These are phyloP conservation scores for Chondrosia reniformis DNA, from an alignment of 37 sponge, comb jelly and placozoan genomes.

Conservation along the genomic window DNA sequence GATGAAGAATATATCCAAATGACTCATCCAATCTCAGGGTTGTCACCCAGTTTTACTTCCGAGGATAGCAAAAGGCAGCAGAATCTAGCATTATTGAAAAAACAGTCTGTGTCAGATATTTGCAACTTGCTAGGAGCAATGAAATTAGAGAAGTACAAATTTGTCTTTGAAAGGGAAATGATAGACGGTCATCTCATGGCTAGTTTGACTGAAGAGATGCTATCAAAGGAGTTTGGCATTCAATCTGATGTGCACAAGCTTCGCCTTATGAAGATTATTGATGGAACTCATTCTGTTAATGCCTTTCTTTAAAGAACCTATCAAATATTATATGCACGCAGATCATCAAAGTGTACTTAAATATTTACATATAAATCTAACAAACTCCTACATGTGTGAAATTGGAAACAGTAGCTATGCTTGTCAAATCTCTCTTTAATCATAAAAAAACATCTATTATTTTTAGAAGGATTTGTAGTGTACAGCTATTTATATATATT, in stretches of 20 bases:
- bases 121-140: slow-evolving; percentile 34
- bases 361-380: too few relatives aligned
- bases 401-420: too few relatives aligned
- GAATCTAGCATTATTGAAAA: neutral
- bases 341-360: too few relatives aligned
- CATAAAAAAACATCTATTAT: too few relatives aligned
- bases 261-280: slow-evolving; percentile 45
- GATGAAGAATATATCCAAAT: neutral
- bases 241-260: slow-evolving; percentile 15
- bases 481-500: too few relatives aligned
- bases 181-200: slow-evolving; percentile 55
- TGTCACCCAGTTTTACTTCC: neutral
- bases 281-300: too few relatives aligned
- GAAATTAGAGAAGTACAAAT: slow-evolving; percentile 41
- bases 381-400: too few relatives aligned
- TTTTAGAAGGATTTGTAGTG: too few relatives aligned
- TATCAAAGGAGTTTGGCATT: slow-evolving; percentile 24
- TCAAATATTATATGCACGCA: too few relatives aligned
- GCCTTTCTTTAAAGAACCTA: too few relatives aligned
- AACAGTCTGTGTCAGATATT: neutral
- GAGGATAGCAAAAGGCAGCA: neutral
- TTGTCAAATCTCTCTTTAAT: too few relatives aligned
- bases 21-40: too few relatives aligned
- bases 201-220: slow-evolving; percentile 34
- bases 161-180: slow-evolving; percentile 25